These are phyloP conservation scores for Chymomyza amoena DNA, from an alignment of 2,888 invertebrate genomes.

Conservation along the genomic window DNA sequence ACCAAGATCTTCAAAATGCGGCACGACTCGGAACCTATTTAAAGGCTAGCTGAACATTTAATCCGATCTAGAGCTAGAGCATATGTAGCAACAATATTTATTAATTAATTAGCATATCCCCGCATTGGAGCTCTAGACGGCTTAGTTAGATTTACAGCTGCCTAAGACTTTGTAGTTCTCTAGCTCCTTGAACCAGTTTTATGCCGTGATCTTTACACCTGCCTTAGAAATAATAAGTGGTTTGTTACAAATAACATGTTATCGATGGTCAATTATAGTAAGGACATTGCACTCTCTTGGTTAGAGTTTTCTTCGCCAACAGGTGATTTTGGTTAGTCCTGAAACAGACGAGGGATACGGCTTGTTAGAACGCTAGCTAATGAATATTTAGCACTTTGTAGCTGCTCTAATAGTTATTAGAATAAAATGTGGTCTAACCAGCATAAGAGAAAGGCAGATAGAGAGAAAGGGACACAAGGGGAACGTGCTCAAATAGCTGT, in stretches of 20 bases:
- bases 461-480: background rate
- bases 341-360: constrained; percentile 41
- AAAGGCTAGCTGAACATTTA: no score
- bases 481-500: constrained; percentile 42
- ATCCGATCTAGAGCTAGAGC: no score
- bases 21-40: no score
- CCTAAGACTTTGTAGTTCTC: constrained; percentile 1
- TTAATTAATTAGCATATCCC: no score
- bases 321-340: constrained; percentile 45
- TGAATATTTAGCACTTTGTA: constrained; percentile 48
- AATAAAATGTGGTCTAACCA: background rate
- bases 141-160: constrained; percentile 29
- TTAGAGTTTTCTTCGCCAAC: constrained; percentile 35
- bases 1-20: no score
- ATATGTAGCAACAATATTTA: no score
- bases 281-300: constrained; percentile 11
- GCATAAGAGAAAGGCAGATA: background rate
- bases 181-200: background rate
- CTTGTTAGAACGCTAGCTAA: constrained; percentile 50
- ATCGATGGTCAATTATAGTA: constrained; percentile 9
- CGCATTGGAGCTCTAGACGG: no score
- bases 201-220: constrained; percentile 47
- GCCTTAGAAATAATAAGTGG: constrained; percentile 34
- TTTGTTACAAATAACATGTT: constrained; percentile 50
- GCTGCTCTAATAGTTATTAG: constrained; percentile 16